A percentile compares a stretch with the other conserved stretches of the same genome.
Conservation (phyloP, 2,888 invertebrate genomes). For the Thera britannica region DNA sequence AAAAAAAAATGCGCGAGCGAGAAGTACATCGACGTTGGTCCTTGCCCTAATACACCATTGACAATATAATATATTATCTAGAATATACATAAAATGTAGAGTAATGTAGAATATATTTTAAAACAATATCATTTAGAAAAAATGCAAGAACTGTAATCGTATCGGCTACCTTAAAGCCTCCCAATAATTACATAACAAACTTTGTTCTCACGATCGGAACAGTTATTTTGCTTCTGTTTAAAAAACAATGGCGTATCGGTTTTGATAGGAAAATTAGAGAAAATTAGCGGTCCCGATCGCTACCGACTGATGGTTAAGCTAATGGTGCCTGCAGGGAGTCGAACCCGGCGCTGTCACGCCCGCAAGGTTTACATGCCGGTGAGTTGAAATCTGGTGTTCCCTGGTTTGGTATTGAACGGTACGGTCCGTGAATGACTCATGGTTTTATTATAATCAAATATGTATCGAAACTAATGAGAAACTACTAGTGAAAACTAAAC, state of each 20-base stretch:
- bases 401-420: conserved; percentile 17
- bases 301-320: conserved; percentile 81
- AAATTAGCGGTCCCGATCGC: conserved; percentile 77
- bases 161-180: conserved; percentile 44
- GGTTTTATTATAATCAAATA: neutral
- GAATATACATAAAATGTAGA: no score
- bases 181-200: conserved; percentile 70
- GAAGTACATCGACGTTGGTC: no score
- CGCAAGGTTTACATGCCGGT: conserved; percentile 68
- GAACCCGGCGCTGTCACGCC: conserved; percentile 75
- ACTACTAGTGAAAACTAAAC: no score
- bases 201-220: conserved; percentile 74
- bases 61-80: no score
- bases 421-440: neutral
- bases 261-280: conserved; percentile 84
- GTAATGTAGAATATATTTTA: no score
- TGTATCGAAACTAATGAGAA: no score
- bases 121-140: no score
- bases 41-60: no score
- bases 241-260: conserved; percentile 73
- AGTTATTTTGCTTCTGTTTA: conserved; percentile 71
- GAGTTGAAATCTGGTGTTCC: conserved; percentile 26
- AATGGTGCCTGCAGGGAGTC: conserved; percentile 80
- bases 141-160: conserved; percentile 12
- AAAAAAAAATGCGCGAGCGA: no score